These are phyloP conservation scores for Symphodus melops DNA, from an alignment of 2,113 vertebrate genomes.

Conservation along the genomic window DNA sequence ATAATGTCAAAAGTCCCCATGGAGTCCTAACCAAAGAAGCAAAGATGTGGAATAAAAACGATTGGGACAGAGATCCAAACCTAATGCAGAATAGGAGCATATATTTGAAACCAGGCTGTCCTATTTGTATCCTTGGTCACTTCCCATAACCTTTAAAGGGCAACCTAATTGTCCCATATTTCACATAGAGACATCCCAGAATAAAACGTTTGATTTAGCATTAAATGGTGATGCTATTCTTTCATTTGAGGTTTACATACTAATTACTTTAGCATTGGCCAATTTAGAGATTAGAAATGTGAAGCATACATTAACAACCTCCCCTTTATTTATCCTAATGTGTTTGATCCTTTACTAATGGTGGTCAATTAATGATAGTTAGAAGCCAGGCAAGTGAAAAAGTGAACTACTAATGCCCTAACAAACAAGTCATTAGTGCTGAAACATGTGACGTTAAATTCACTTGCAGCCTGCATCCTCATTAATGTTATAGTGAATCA, in stretches of 20 bases:
- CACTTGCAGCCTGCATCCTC: constrained; percentile 33
- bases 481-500: constrained; percentile 57
- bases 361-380: constrained; percentile 55
- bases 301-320: constrained; percentile 20
- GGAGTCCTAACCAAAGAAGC: constrained; percentile 47
- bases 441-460: constrained; percentile 58
- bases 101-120: constrained; percentile 47
- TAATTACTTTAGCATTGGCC: background rate
- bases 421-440: constrained; percentile 64
- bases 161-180: constrained; percentile 22
- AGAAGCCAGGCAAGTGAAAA: constrained; percentile 26
- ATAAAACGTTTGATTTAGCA: constrained; percentile 4
- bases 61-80: constrained; percentile 34
- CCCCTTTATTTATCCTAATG: constrained; percentile 32
- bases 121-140: constrained; percentile 35
- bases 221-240: background rate
- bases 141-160: constrained; percentile 45
- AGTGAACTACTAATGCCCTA: constrained; percentile 31
- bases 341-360: constrained; percentile 62
- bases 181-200: constrained; percentile 1
- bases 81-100: constrained; percentile 29
- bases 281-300: constrained; percentile 18
- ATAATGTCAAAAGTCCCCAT: constrained; percentile 53
- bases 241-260: constrained; percentile 11
- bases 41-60: constrained; percentile 51